These are phyloP conservation scores for Macropodus opercularis DNA, from an alignment of 2,797 vertebrate species.

Conservation along the genomic window DNA sequence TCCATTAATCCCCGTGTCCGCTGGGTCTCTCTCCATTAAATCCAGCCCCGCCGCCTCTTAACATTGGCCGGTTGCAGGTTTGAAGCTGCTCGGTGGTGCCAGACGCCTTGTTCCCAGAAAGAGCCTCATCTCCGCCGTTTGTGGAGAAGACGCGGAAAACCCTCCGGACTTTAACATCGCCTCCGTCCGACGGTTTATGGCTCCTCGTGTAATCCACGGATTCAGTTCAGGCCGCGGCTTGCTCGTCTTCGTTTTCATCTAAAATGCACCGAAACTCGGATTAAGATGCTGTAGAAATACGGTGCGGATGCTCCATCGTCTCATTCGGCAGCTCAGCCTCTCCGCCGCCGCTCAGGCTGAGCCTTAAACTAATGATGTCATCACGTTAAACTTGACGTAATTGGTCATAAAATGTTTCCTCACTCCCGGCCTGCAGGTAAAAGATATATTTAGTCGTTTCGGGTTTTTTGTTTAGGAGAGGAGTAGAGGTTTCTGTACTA, in stretches of 20 bases:
- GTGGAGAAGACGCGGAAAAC: constrained; percentile 23
- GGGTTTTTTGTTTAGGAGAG: background rate
- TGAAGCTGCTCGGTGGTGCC: constrained; percentile 21
- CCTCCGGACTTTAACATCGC: constrained; percentile 44
- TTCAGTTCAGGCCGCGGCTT: background rate
- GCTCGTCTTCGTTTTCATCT: background rate
- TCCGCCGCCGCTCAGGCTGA: constrained; percentile 59
- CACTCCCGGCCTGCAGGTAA: constrained; percentile 23
- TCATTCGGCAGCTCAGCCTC: constrained; percentile 72
- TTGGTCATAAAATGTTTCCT: constrained; percentile 33
- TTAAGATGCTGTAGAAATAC: constrained; percentile 7
- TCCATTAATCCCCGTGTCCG: constrained; percentile 39
- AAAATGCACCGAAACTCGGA: background rate
- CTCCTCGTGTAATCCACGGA: too few relatives aligned
- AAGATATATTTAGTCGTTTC: background rate
- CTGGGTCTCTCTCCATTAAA: constrained; percentile 51
- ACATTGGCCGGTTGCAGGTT: constrained; percentile 33
- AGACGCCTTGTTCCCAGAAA: constrained; percentile 34
- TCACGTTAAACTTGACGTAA: constrained; percentile 82
- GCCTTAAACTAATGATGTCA: constrained; percentile 85
- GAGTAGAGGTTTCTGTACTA: too few relatives aligned
- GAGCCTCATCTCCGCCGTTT: constrained; percentile 55
- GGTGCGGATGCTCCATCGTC: constrained; percentile 39
- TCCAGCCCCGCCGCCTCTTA: constrained; percentile 10
- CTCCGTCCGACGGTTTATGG: constrained; percentile 27